These are phyloP conservation scores for Scaptomyza pallida DNA, from an alignment of 1,140 invertebrate species.

Conservation along the genomic window DNA sequence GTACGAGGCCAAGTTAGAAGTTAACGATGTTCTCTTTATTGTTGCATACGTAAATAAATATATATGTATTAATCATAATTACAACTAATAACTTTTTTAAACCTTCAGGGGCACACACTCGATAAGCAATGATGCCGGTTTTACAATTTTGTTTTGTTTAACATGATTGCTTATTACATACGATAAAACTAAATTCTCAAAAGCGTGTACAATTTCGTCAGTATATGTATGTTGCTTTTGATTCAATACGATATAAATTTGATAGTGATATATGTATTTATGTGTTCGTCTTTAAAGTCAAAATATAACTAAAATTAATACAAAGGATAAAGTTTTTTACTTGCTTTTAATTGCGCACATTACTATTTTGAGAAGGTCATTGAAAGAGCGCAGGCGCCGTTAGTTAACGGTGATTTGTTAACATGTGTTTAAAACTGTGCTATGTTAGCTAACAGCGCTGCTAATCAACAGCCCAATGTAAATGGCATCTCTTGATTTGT, in stretches of 20 bases:
- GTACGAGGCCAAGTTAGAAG: constrained; percentile 6
- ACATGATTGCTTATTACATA: constrained; percentile 42
- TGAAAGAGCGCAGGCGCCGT: constrained; percentile 36
- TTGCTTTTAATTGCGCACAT: constrained; percentile 12
- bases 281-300: constrained; percentile 2
- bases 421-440: constrained; percentile 53
- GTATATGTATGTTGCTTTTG: constrained; percentile 45
- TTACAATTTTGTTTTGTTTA: constrained; percentile 10
- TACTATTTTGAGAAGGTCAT: constrained; percentile 19
- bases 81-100: constrained; percentile 76
- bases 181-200: constrained; percentile 51
- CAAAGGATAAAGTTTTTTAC: constrained; percentile 10
- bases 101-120: constrained; percentile 39
- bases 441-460: constrained; percentile 43
- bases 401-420: constrained; percentile 44
- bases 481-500: constrained; percentile 21
- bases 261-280: constrained; percentile 44
- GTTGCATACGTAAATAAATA: constrained; percentile 77
- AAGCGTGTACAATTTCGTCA: constrained; percentile 41
- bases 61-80: constrained; percentile 77
- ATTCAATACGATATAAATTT: constrained; percentile 35
- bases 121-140: constrained; percentile 33
- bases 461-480: constrained; percentile 33
- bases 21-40: constrained; percentile 81
- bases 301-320: constrained; percentile 21